Conservation (phyloP, 2,797 vertebrate genomes). For the Tiaroga cobitis region DNA sequence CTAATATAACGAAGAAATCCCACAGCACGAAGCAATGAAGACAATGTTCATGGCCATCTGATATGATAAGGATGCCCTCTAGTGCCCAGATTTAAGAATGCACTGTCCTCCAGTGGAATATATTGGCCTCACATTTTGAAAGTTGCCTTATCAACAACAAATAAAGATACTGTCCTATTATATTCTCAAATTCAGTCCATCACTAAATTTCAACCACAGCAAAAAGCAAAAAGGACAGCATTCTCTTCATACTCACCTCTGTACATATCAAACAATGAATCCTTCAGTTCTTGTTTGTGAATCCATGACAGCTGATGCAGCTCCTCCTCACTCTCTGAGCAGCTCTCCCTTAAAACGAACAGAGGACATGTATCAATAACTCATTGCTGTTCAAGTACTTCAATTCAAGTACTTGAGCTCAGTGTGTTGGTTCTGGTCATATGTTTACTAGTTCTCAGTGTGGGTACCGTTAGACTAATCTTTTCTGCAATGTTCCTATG, state of each 20-base stretch:
- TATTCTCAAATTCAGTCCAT: background rate
- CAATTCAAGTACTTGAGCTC: background rate
- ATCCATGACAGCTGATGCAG: conserved; percentile 56
- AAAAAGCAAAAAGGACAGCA: background rate
- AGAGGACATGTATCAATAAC: conserved; percentile 23
- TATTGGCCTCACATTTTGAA: background rate
- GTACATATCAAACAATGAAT: conserved; percentile 73
- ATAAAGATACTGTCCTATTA: background rate
- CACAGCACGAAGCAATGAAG: background rate
- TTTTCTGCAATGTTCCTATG: conserved; percentile 43
- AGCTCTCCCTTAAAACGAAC: conserved; percentile 60
- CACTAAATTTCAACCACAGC: background rate
- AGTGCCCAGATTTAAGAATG: conserved; percentile 45
- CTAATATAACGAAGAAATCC: background rate
- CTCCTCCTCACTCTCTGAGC: conserved; percentile 61
- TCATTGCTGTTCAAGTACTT: background rate
- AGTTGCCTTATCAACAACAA: background rate
- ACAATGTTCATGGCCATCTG: conserved; percentile 1
- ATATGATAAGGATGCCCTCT: conserved; percentile 62
- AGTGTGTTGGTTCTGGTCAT: conserved; percentile 36
- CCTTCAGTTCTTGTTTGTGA: conserved; percentile 69
- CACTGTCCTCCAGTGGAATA: background rate
- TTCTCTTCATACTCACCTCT: conserved; percentile 66
- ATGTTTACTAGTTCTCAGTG: conserved; percentile 36
- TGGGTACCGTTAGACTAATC: conserved; percentile 55